phyloP scores from a whole-genome alignment of 2,797 vertebrate genomes.

The Acipenser ruthenus region DNA sequence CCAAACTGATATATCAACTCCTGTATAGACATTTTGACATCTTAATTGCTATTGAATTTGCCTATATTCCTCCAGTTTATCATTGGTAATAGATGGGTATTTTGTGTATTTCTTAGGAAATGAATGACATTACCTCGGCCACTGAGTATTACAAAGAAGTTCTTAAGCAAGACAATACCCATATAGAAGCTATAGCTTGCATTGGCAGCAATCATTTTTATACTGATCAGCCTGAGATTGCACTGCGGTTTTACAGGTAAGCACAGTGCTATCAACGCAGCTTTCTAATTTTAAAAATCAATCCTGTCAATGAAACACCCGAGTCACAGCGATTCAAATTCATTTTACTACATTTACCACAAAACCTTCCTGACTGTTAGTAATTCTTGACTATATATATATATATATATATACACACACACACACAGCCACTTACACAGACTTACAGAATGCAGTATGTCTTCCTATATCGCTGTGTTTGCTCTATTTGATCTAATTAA shows the following conservation, averaged over 20 bases:
- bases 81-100: neutral
- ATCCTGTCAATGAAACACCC: no score
- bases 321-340: no score
- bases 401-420: neutral
- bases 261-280: neutral
- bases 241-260: conserved; percentile 92
- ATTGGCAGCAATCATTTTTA: conserved; percentile 97
- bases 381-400: no score
- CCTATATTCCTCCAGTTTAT: neutral
- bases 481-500: neutral
- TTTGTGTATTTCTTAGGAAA: conserved; percentile 65
- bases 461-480: neutral
- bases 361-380: no score
- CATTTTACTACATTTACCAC: no score
- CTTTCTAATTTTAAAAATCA: neutral
- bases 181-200: conserved; percentile 91
- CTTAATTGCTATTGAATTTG: neutral
- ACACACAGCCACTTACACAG: neutral
- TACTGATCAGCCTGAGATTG: conserved; percentile 91
- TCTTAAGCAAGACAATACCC: conserved; percentile 92
- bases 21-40: neutral
- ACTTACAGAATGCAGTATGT: neutral
- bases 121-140: conserved; percentile 81
- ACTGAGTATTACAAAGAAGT: conserved; percentile 92
- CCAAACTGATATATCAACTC: neutral